Evolutionary conservation across 2,888 invertebrate genomes (phyloP).

Genomic region (Panzeria rudis): DNA sequence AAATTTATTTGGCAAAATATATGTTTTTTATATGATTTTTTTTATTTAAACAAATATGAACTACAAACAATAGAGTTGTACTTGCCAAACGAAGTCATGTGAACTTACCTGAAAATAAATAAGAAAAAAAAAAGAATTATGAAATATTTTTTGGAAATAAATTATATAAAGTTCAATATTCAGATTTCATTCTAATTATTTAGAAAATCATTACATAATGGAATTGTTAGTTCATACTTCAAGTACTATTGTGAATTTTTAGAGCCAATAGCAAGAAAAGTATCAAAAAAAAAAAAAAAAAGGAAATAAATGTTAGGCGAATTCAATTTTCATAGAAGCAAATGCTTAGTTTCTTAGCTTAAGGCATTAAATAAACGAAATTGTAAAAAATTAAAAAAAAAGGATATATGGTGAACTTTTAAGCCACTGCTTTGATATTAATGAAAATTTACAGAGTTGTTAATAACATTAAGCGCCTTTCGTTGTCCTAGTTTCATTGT

Average conservation of each 20-base stretch:
- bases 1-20: background rate
- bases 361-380: no score
- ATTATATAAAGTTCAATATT: background rate
- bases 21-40: background rate
- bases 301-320: no score
- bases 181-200: no score
- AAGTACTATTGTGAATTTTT: no score
- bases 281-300: no score
- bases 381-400: background rate
- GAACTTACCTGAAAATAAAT: slow-evolving; percentile 39
- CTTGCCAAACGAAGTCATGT: background rate
- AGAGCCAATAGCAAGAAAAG: no score
- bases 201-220: no score
- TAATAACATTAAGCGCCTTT: background rate
- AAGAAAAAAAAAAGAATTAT: background rate
- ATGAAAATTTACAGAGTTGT: background rate
- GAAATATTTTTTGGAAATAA: background rate
- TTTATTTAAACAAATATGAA: background rate
- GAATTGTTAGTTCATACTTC: no score
- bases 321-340: no score
- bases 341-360: no score
- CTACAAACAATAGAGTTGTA: background rate
- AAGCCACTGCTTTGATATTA: background rate
- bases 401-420: background rate
- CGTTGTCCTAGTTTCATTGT: background rate